Conservation (phyloP, 2,888 invertebrate species). For the Eupithecia pulchellata region DNA sequence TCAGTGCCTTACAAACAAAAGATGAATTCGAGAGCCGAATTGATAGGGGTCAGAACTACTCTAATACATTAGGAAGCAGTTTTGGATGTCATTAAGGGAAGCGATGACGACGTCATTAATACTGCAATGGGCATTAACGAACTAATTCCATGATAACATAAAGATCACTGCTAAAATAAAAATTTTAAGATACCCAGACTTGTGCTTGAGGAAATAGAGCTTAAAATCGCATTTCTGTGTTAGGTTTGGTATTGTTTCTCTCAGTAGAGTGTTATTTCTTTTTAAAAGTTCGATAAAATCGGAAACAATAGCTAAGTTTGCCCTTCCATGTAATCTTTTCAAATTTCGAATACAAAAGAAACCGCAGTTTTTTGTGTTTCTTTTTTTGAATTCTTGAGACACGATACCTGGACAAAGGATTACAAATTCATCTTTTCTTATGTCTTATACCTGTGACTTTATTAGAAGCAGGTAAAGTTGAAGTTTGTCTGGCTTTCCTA, state of each 20-base stretch:
- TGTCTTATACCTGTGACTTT: constrained; percentile 23
- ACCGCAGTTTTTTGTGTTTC: constrained; percentile 72
- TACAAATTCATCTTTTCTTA: constrained; percentile 4
- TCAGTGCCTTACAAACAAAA: not conserved
- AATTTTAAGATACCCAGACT: not conserved
- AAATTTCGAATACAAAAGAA: constrained; percentile 70
- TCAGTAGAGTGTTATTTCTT: constrained; percentile 49
- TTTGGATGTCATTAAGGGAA: constrained; percentile 44
- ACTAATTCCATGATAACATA: constrained; percentile 57
- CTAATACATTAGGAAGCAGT: constrained; percentile 16
- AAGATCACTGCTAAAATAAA: constrained; percentile 20
- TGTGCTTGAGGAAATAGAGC: constrained; percentile 10
- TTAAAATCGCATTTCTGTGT: constrained; percentile 19
- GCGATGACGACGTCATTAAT: constrained; percentile 71
- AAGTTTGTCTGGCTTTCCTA: constrained; percentile 48
- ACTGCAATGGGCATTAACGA: constrained; percentile 64
- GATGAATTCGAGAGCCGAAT: not conserved
- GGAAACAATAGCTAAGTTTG: constrained; percentile 70
- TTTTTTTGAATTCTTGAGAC: constrained; percentile 69
- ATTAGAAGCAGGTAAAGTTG: constrained; percentile 51
- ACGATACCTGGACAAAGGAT: constrained; percentile 70
- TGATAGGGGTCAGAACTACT: not conserved
- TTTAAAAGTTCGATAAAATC: constrained; percentile 72
- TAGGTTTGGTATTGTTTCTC: not conserved
- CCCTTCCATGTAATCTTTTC: constrained; percentile 72